phyloP scores from a whole-genome alignment of 1,140 invertebrate genomes.

The Diploscapter pachys region DNA sequence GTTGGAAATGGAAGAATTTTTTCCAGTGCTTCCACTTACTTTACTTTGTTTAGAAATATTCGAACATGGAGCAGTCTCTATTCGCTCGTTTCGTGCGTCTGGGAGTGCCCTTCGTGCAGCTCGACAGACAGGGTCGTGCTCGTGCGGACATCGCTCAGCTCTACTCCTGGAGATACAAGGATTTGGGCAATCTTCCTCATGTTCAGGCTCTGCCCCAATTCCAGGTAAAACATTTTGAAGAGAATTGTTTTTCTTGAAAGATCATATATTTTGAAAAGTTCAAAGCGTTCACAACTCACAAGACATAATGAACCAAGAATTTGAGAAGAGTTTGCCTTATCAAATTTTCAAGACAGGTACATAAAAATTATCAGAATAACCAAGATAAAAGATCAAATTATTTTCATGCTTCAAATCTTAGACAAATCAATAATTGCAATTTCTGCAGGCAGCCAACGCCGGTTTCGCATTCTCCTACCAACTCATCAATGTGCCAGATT shows the following conservation, averaged over 20 bases:
- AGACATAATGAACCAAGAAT: no score
- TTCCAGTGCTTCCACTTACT: neutral
- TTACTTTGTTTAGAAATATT: slow-evolving; percentile 75
- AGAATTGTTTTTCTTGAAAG: neutral
- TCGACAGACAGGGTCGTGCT: slow-evolving; percentile 94
- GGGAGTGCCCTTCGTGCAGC: slow-evolving; percentile 89
- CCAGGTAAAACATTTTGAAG: slow-evolving; percentile 53
- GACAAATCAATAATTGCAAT: neutral
- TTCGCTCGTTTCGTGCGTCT: slow-evolving; percentile 92
- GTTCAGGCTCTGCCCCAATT: slow-evolving; percentile 80
- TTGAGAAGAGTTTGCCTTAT: no score
- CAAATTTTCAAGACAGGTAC: no score
- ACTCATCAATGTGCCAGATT: slow-evolving; percentile 91
- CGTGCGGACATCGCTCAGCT: slow-evolving; percentile 83
- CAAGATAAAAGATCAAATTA: no score
- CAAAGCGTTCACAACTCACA: no score
- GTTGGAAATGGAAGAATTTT: no score
- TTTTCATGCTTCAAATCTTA: neutral
- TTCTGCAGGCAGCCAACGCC: slow-evolving; percentile 72
- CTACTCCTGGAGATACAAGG: slow-evolving; percentile 97
- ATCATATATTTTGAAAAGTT: neutral
- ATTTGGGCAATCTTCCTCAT: slow-evolving; percentile 84
- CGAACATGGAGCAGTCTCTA: slow-evolving; percentile 98
- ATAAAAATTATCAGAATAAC: no score
- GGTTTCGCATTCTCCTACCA: slow-evolving; percentile 91